A percentile compares a stretch with the other conserved stretches of the same genome.
phyloP scores from a whole-genome alignment of 2,797 vertebrate species.

The Oreortyx pictus region DNA sequence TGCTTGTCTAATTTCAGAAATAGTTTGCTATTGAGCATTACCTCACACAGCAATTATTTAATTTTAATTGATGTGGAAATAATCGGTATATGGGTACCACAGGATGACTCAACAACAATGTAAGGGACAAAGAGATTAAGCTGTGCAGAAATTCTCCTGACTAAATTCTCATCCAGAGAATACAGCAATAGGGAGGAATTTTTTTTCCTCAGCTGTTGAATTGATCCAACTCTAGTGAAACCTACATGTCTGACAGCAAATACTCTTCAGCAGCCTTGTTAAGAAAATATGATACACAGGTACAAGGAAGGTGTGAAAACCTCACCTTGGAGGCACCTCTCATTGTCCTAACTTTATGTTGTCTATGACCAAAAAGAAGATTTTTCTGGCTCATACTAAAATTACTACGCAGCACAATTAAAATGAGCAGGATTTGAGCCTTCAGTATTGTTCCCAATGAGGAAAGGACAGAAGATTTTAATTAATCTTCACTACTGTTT shows the following conservation, averaged over 20 bases:
- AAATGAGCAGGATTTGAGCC: not conserved
- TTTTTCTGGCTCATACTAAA: not conserved
- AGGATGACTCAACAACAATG: not conserved
- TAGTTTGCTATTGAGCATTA: not conserved
- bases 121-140: not conserved
- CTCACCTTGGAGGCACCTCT: not conserved
- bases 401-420: not conserved
- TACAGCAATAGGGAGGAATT: not conserved
- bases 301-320: not conserved
- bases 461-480: not conserved
- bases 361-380: not conserved
- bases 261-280: not conserved
- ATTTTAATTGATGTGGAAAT: not conserved
- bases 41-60: not conserved
- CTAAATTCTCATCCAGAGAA: not conserved
- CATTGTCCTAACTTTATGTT: not conserved
- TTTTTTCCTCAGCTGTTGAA: not conserved
- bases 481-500: not conserved
- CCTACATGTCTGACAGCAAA: not conserved
- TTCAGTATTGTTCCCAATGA: not conserved
- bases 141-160: not conserved
- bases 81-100: fast-evolving
- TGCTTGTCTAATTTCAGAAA: not conserved
- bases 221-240: not conserved
- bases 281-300: not conserved